Conservation (phyloP, 2,113 vertebrate species). For the Pygoscelis adeliae region DNA sequence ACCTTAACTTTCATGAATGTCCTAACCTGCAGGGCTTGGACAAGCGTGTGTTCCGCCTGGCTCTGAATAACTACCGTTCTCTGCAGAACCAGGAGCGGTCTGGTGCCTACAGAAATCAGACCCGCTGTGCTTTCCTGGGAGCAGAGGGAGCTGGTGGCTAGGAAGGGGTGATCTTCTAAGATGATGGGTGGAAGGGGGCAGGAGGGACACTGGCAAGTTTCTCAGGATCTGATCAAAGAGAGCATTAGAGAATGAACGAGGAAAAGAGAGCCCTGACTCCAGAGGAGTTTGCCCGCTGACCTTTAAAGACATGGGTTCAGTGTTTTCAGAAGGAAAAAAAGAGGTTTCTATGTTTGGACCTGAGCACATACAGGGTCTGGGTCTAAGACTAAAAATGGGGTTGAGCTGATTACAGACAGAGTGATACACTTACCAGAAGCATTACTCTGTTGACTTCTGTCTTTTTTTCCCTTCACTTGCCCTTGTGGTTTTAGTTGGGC, state of each 20-base stretch:
- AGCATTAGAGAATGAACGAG: neutral
- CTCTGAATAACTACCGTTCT: neutral
- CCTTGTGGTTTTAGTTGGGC: neutral
- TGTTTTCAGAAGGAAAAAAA: neutral
- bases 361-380: neutral
- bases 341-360: neutral
- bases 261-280: neutral
- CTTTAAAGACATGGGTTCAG: neutral
- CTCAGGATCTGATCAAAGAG: neutral
- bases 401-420: neutral
- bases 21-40: neutral
- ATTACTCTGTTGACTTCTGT: neutral
- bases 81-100: neutral
- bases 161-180: neutral
- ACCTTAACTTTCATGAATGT: neutral
- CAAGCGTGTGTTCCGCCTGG: neutral
- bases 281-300: neutral
- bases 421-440: neutral
- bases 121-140: neutral
- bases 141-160: neutral
- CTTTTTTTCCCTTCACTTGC: neutral
- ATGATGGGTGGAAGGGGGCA: neutral
- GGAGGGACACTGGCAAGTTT: neutral
- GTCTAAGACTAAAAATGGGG: neutral
- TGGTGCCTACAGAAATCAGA: neutral